A percentile compares a stretch with the other conserved stretches of the same genome.
Evolutionary conservation across 53 echinoderm and acorn worm genomes (phyloP).

Genomic region (Actinopyga echinites): DNA sequence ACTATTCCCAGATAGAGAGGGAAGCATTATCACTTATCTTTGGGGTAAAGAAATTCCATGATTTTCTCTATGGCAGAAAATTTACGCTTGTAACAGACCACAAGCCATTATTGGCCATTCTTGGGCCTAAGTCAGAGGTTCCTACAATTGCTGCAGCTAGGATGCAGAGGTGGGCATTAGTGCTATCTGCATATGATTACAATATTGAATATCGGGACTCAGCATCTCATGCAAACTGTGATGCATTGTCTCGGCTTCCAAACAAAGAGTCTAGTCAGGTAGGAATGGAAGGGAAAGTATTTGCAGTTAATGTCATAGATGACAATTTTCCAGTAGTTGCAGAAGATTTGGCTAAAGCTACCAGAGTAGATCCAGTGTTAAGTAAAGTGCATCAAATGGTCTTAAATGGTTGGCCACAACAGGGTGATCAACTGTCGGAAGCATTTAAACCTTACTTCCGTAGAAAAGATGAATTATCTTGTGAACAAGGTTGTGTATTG

Average conservation of each 20-base stretch:
- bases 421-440: not conserved
- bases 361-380: not conserved
- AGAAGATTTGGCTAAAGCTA: not conserved
- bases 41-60: conserved; percentile 60
- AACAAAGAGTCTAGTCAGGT: conserved; percentile 20
- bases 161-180: conserved; percentile 47
- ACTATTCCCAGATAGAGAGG: conserved; percentile 54
- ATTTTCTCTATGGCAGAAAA: conserved; percentile 46
- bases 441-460: not conserved
- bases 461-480: conserved; percentile 12
- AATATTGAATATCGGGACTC: conserved; percentile 38
- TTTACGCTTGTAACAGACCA: conserved; percentile 53
- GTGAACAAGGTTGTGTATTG: conserved; percentile 40
- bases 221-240: conserved; percentile 29
- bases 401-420: not conserved
- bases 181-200: conserved; percentile 43
- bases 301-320: conserved; percentile 36
- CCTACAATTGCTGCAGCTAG: conserved; percentile 52
- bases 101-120: conserved; percentile 47
- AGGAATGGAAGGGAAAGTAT: not conserved
- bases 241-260: conserved; percentile 52
- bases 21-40: conserved; percentile 44
- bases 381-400: not conserved
- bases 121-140: conserved; percentile 21
- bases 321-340: conserved; percentile 50